Evolutionary conservation across 2,113 vertebrate species (phyloP).

Genomic region (Rhizomys pruinosus): DNA sequence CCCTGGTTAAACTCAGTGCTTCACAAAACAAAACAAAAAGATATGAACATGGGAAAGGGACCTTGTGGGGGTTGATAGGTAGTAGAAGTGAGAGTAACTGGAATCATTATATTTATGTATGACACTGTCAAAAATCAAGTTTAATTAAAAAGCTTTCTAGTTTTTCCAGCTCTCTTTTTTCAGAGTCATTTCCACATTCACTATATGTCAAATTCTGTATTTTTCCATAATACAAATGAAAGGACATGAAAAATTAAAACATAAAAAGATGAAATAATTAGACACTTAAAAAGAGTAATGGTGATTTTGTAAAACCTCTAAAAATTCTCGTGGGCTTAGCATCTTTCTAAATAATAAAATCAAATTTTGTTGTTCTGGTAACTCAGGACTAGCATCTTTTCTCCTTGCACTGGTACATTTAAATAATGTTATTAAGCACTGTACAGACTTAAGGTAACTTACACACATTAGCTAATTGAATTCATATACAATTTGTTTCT

Average conservation of each 20-base stretch:
- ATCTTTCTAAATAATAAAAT: conserved; percentile 6
- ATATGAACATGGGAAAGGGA: not conserved
- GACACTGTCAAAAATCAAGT: not conserved
- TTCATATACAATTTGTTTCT: not conserved
- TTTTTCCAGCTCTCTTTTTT: not conserved
- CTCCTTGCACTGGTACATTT: not conserved
- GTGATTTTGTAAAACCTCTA: not conserved
- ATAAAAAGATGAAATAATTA: conserved; percentile 46
- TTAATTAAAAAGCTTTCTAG: not conserved
- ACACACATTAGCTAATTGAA: not conserved
- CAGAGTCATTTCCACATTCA: conserved; percentile 37
- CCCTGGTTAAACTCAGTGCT: too few species aligned
- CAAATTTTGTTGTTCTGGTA: not conserved
- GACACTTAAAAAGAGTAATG: not conserved
- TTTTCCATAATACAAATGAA: not conserved
- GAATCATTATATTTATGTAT: not conserved
- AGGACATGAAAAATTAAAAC: conserved; percentile 14
- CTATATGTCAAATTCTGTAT: conserved; percentile 12
- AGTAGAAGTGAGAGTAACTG: too few species aligned
- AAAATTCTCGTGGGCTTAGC: not conserved
- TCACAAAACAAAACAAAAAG: not conserved
- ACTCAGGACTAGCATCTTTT: not conserved
- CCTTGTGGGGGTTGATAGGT: not conserved
- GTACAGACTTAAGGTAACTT: conserved; percentile 7
- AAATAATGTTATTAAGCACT: not conserved